phyloP scores from a whole-genome alignment of 2,797 vertebrate genomes.

The Pyrocephalus nanus region DNA sequence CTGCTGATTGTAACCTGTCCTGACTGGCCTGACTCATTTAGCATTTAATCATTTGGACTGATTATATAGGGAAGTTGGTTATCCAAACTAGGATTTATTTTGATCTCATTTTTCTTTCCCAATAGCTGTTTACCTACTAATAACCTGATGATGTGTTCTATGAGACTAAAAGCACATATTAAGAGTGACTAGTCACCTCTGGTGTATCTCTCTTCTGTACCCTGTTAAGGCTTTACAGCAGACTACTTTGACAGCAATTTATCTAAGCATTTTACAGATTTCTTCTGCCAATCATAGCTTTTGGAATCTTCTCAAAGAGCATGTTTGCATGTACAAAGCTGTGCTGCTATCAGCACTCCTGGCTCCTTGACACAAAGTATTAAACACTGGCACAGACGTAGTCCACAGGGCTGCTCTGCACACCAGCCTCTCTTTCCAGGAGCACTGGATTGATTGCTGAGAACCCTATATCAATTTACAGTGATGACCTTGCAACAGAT shows the following conservation, averaged over 20 bases:
- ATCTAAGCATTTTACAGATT: background rate
- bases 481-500: background rate
- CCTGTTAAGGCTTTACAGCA: background rate
- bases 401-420: background rate
- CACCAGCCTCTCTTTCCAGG: background rate
- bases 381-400: background rate
- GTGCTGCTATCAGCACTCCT: background rate
- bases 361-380: background rate
- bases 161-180: background rate
- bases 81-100: conserved; percentile 4
- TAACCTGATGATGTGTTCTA: background rate
- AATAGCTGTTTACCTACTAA: background rate
- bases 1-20: background rate
- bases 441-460: fast-evolving
- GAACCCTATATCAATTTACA: background rate
- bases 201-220: background rate
- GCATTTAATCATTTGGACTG: background rate
- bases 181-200: background rate
- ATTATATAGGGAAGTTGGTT: background rate
- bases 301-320: background rate
- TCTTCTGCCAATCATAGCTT: background rate
- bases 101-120: background rate
- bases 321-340: background rate
- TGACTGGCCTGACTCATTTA: background rate
- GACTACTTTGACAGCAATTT: background rate